Conservation (phyloP, 1,140 invertebrate species). For the Drosophila prosaltans region DNA sequence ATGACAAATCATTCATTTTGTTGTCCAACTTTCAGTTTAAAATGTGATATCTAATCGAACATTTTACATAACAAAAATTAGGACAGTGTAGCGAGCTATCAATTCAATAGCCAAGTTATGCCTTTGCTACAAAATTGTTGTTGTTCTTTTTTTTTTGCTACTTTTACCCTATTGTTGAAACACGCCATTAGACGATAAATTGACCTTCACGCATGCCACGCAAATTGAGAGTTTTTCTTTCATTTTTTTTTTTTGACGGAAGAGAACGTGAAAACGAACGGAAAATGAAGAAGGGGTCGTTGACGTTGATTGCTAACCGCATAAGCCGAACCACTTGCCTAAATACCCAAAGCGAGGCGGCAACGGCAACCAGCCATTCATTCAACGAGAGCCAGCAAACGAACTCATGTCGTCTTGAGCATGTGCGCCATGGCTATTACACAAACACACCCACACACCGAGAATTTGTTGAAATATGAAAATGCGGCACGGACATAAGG, state of each 20-base stretch:
- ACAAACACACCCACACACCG: background rate
- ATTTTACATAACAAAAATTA: no score
- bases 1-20: no score
- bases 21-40: no score
- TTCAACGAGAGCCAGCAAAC: constrained; percentile 11
- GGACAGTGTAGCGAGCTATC: background rate
- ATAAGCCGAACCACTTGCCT: constrained; percentile 51
- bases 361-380: background rate
- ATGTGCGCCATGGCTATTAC: constrained; percentile 18
- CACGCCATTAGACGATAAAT: constrained; percentile 76
- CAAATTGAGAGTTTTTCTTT: constrained; percentile 7
- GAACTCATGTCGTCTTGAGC: constrained; percentile 51
- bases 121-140: background rate
- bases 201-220: constrained; percentile 69
- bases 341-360: constrained; percentile 24
- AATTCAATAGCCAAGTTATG: background rate
- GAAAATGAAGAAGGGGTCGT: constrained; percentile 5
- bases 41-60: no score
- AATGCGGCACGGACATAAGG: background rate
- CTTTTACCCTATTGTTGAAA: constrained; percentile 53
- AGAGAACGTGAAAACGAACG: background rate
- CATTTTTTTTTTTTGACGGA: background rate
- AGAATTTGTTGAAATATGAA: constrained; percentile 10
- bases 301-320: constrained; percentile 66
- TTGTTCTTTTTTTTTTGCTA: background rate